These are phyloP conservation scores for Phania funesta DNA, from an alignment of 2,888 invertebrate genomes.

Conservation along the genomic window DNA sequence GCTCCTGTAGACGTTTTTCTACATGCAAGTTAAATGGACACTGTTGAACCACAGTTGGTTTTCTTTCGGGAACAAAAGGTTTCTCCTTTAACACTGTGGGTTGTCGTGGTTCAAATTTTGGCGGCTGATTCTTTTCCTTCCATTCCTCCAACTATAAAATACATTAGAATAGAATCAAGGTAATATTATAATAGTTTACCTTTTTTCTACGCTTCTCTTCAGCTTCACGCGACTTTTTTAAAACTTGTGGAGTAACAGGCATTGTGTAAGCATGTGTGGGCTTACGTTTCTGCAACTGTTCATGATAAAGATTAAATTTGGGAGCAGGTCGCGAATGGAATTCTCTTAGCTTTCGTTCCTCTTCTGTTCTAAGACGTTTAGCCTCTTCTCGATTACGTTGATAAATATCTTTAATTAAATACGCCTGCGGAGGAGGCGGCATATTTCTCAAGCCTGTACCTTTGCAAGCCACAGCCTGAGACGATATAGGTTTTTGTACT, in stretches of 20 bases:
- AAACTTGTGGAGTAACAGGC: conserved; percentile 74
- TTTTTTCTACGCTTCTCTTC: conserved; percentile 70
- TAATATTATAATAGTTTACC: too few species aligned
- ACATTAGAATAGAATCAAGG: neutral
- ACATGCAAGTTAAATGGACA: conserved; percentile 76
- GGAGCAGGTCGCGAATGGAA: conserved; percentile 78
- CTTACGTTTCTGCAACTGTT: conserved; percentile 62
- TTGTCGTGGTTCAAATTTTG: conserved; percentile 67
- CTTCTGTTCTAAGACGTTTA: conserved; percentile 70
- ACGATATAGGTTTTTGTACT: conserved; percentile 41
- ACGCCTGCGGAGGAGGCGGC: conserved; percentile 72
- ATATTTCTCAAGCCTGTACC: conserved; percentile 48
- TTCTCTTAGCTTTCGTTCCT: conserved; percentile 76
- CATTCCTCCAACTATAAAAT: conserved; percentile 70
- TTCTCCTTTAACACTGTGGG: conserved; percentile 71
- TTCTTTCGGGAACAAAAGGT: conserved; percentile 73
- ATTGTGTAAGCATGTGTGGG: conserved; percentile 72
- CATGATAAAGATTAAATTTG: conserved; percentile 72
- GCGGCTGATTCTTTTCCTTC: conserved; percentile 67
- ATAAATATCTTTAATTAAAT: conserved; percentile 75
- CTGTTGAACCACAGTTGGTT: conserved; percentile 62
- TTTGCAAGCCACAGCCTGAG: neutral
- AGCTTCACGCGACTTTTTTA: conserved; percentile 73
- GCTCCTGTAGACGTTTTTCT: conserved; percentile 75
- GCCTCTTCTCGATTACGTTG: conserved; percentile 72